phyloP scores from a whole-genome alignment of 2,113 vertebrate genomes.

The Myiopsitta monachus region DNA sequence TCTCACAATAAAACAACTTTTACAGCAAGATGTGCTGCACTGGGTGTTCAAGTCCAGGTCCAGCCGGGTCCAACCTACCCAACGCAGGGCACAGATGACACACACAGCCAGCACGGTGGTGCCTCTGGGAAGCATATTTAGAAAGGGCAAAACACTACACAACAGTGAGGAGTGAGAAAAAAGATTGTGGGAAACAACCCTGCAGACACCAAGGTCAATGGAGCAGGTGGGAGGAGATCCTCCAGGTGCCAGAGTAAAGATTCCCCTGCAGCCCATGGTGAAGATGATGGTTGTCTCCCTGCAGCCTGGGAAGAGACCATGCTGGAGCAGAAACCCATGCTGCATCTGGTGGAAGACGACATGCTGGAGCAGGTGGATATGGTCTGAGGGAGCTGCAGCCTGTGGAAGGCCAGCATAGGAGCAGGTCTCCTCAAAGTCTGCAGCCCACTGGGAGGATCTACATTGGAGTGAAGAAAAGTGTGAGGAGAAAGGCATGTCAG shows the following conservation, averaged over 20 bases:
- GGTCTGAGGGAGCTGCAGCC: neutral
- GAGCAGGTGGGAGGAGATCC: neutral
- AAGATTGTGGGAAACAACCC: neutral
- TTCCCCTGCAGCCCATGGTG: neutral
- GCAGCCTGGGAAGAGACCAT: neutral
- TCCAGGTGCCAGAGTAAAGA: neutral
- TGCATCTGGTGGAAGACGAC: neutral
- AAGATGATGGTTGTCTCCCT: neutral
- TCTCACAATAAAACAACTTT: neutral
- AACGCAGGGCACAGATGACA: accelerated
- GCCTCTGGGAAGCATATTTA: neutral
- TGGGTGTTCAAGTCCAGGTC: neutral
- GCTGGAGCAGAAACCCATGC: neutral
- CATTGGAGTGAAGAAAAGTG: neutral
- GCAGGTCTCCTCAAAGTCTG: neutral
- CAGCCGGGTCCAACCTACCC: accelerated
- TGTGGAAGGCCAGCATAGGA: neutral
- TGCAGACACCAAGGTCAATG: neutral
- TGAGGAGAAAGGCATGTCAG: neutral
- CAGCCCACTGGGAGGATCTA: neutral
- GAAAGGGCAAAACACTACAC: neutral
- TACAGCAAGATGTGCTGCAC: neutral
- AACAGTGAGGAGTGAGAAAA: neutral
- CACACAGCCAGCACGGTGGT: accelerated
- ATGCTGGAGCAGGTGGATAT: accelerated